Percentiles rank a stretch among this genome's conserved stretches.
phyloP scores from a whole-genome alignment of 30 jellyfish, hydroid and myxozoan species.

The Pseudorhiza aurosa region DNA sequence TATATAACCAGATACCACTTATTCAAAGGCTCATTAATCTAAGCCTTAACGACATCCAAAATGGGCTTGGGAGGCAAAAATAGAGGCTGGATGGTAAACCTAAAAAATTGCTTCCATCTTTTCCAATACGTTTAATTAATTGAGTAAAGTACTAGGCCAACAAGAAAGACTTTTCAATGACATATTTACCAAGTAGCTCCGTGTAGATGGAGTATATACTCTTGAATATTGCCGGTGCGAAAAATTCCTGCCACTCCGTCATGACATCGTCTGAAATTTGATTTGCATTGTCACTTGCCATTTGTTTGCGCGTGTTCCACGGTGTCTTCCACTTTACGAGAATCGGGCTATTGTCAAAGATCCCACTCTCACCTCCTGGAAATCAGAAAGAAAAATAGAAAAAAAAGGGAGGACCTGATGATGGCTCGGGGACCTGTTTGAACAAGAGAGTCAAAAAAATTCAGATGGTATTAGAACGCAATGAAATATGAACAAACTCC shows the following conservation, averaged over 20 bases:
- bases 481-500: too few relatives aligned
- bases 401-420: background rate
- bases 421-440: too few relatives aligned
- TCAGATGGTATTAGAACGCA: too few relatives aligned
- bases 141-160: too few relatives aligned
- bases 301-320: constrained; percentile 6
- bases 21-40: too few relatives aligned
- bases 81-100: too few relatives aligned
- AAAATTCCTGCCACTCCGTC: constrained; percentile 96
- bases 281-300: background rate
- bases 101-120: too few relatives aligned
- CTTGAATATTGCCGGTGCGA: constrained; percentile 74
- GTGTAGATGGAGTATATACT: constrained; percentile 38
- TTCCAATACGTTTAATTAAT: too few relatives aligned
- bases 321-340: background rate
- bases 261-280: constrained; percentile 32
- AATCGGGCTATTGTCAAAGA: background rate
- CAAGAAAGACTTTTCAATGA: background rate
- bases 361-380: background rate
- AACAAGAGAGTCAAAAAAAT: too few relatives aligned
- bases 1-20: too few relatives aligned
- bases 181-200: constrained; percentile 25
- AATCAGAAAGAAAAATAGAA: background rate
- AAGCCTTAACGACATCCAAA: too few relatives aligned
- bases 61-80: too few relatives aligned